Evolutionary conservation across 2,888 invertebrate genomes (phyloP), one percentile per base, ranked within the genome.

Genomic region (Hemaris fuciformis): DNA sequence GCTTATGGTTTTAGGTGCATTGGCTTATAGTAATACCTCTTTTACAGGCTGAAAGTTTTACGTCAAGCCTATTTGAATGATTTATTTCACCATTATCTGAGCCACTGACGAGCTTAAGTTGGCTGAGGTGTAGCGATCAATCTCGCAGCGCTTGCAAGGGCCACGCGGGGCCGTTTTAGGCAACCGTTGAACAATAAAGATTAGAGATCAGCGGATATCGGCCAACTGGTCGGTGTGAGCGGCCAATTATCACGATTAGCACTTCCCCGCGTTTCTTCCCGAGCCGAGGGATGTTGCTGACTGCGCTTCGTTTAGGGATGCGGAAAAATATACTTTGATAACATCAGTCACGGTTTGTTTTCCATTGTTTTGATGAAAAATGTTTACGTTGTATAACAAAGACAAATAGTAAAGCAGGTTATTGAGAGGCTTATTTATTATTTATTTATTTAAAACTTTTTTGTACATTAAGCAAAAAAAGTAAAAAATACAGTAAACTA

Each of bases 201-300:
- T 53, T 27, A 31, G 53, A 53, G 31, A 53, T 53, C 53, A 18
- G 60, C 53, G 38, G 58, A 38, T 58, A 45, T 48, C 15, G 25
- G 15, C 48, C 48, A 10, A 15, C 43, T 58, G 38, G 60, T 41
- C 57, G 60, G 56, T 62, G 62, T 66, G 66, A 71, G 66, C 62
- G 57, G 62, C 63, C 73, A 74, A 75, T 76, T 74, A 76, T 68
- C 67, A 62, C 70, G 66, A 76, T 73, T 75, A 74, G 71, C 74
- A 65, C 69, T 74, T 68, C 69, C 66, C 60, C 66, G 70, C 66
- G 63, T 67, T 69, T 70, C 61, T 70, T 73, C 65, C 62, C 66
- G 68, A 69, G 64, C 64, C 22, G 59, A 58, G 62, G 53, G 43
- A 65, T 53, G 53, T 0, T 53, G 53, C 53, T 53, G 53, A 53